Evolutionary conservation across 2,797 vertebrate species (phyloP).

Genomic region (Acanthiza pusilla): DNA sequence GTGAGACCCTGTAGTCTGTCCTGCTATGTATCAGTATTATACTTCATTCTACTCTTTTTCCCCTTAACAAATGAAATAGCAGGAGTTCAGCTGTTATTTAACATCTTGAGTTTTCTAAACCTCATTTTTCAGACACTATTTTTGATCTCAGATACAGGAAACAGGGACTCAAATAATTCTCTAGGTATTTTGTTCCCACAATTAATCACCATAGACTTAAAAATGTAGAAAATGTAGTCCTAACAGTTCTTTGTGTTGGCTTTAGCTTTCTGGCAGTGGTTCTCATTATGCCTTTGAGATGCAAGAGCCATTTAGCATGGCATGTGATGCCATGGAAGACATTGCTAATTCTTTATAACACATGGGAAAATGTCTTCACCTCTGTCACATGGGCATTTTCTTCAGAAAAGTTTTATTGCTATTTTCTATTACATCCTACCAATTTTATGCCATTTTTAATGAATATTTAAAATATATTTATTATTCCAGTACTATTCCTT

Average conservation of each 20-base stretch:
- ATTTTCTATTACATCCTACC: neutral
- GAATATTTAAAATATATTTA: neutral
- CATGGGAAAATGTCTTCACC: neutral
- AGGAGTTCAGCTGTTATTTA: neutral
- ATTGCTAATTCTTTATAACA: neutral
- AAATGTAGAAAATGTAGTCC: neutral
- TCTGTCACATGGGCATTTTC: neutral
- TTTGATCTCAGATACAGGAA: neutral
- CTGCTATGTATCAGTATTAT: neutral
- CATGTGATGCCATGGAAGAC: neutral
- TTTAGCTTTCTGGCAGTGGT: neutral
- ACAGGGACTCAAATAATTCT: neutral
- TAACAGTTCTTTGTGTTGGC: neutral
- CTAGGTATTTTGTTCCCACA: neutral
- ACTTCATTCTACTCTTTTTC: neutral
- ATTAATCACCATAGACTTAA: neutral
- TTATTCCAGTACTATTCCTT: neutral
- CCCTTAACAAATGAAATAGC: neutral
- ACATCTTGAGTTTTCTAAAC: neutral
- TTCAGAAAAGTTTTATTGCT: neutral
- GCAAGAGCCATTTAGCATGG: neutral
- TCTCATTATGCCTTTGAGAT: neutral
- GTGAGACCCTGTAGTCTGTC: neutral
- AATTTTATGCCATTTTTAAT: neutral
- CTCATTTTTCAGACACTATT: neutral